Percentiles rank a stretch among this genome's conserved stretches.
phyloP scores from a whole-genome alignment of 2,888 invertebrate genomes.

The Cepaea hortensis region DNA sequence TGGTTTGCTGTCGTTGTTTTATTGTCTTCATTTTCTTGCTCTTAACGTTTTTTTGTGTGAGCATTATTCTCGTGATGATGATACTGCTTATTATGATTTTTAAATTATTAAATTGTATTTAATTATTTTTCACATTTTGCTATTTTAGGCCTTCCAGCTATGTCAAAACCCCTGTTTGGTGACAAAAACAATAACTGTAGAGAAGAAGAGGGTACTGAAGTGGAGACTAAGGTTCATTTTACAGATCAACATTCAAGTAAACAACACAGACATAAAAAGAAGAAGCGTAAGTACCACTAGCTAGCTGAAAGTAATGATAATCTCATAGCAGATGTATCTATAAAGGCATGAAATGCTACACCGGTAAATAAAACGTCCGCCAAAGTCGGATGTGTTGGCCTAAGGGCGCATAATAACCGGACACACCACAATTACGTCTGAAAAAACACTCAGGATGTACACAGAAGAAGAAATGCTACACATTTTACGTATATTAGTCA shows the following conservation, averaged over 20 bases:
- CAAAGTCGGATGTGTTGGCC: no score
- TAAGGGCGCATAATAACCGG: no score
- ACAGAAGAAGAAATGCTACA: no score
- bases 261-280: slow-evolving; percentile 11
- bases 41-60: not conserved
- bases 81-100: not conserved
- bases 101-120: not conserved
- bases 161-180: not conserved
- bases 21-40: not conserved
- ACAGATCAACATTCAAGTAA: not conserved
- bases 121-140: not conserved
- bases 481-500: no score
- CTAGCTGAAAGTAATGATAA: no score
- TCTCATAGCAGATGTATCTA: no score
- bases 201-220: slow-evolving; percentile 10
- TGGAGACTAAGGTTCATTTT: not conserved
- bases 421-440: no score
- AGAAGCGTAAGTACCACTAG: not conserved
- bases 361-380: no score
- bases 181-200: not conserved
- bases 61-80: not conserved
- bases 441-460: no score
- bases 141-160: not conserved
- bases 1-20: not conserved
- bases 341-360: no score